Evolutionary conservation across 2,888 invertebrate species (phyloP), one percentile per base, ranked within the genome.

Genomic region (Didymodactylos carnosus): DNA sequence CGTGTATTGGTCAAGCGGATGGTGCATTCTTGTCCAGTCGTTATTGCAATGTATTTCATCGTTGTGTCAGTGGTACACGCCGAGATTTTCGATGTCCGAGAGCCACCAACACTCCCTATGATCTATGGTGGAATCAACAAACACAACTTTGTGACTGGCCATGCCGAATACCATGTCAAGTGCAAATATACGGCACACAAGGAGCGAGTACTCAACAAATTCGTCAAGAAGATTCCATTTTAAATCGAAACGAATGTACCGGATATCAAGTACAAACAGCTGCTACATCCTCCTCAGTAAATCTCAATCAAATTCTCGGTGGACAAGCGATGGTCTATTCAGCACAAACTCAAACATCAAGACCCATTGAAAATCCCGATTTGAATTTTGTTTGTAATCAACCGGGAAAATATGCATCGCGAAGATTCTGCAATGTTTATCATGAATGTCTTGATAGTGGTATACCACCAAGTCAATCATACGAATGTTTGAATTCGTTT

Each of bases 131-230:
- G 62, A 75, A 72, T 39, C 71, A 75, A 49, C 71, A 51, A 29
- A 72, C 71, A 19, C 51, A 72, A 71, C 75, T 49, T 62, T 75
- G 75, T 23, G 75, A 75, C n/a, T 75, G 69, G 69, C 75, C 75
- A 69, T 75, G 75, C 35, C 62, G 62, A 62, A 62, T 62, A 6
- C 71, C 71, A 69, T 75, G 75, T 46, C 10, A 8, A n/a, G 53
- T 53, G n/a, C 40, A 51, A 43, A 71, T 75, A 7, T 72, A 51
- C 39, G 72, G 72, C 14, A 53, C 62, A 19, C 35, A 53, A 29
- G n/a, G n/a, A n/a, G 39, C 43, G 13, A 39, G 62, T n/a, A 25
- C 75, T 39, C 39, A 53, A 41, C 53, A 75, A 40, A 35, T 75
- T 41, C 46, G 40, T 5, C 41, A 39, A 25, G 51, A 46, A 27